Conservation (phyloP, 2,797 vertebrate genomes). For the Chelon labrosus region DNA sequence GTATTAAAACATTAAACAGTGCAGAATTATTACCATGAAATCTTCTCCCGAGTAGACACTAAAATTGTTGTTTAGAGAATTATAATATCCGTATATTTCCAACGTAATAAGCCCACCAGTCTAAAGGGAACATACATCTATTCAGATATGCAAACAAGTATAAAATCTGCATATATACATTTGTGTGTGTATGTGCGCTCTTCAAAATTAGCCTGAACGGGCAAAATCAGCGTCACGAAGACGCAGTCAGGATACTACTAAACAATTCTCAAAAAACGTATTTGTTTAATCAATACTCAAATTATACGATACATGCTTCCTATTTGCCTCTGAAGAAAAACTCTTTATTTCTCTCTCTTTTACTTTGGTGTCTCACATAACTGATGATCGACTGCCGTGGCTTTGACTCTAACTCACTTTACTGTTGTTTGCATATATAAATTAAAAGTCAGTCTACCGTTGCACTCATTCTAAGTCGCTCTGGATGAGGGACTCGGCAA, state of each 20-base stretch:
- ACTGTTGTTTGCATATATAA: slow-evolving; percentile 49
- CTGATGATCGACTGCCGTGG: not conserved
- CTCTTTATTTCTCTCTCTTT: not conserved
- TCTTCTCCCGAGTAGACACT: not conserved
- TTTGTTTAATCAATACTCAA: not conserved
- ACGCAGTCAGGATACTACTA: not conserved
- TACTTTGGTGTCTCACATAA: not conserved
- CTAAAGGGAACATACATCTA: slow-evolving; percentile 6
- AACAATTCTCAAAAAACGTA: not conserved
- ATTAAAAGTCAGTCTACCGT: slow-evolving; percentile 61
- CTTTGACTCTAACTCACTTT: slow-evolving; percentile 14
- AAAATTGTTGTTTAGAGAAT: slow-evolving; percentile 7
- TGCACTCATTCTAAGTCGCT: slow-evolving; percentile 47
- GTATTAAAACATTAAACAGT: slow-evolving; percentile 37
- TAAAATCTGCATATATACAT: not conserved
- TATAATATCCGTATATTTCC: not conserved
- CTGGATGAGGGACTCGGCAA: slow-evolving; percentile 37
- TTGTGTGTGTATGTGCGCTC: not conserved
- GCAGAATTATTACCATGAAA: not conserved
- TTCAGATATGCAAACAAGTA: slow-evolving; percentile 9
- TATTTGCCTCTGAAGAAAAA: slow-evolving; percentile 1
- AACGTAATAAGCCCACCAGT: slow-evolving; percentile 27
- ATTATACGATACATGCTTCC: not conserved
- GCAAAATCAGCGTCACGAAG: not conserved
- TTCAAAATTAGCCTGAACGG: not conserved